A percentile compares a stretch with the other conserved stretches of the same genome.
Conservation (phyloP, 2,797 vertebrate species). For the Morelia viridis region DNA sequence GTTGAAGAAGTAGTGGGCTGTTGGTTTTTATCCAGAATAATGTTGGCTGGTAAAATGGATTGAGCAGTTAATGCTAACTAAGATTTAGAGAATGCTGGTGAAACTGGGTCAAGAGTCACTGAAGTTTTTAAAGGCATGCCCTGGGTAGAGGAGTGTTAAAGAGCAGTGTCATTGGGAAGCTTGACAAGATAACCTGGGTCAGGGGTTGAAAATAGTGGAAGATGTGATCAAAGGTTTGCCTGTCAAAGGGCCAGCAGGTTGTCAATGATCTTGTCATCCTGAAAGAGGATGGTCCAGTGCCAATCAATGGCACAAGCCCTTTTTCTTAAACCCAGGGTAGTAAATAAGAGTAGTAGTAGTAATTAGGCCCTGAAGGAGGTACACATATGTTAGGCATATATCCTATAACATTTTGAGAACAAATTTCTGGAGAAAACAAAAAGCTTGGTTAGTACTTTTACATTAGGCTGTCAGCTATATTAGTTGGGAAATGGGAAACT, state of each 20-base stretch:
- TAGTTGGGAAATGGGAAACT: not conserved
- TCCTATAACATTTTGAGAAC: not conserved
- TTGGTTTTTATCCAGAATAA: too few relatives aligned
- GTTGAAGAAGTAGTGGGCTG: too few relatives aligned
- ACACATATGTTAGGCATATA: not conserved
- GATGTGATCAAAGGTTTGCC: not conserved
- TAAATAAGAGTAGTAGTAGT: not conserved
- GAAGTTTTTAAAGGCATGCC: not conserved
- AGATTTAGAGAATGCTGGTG: not conserved
- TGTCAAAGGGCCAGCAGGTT: not conserved
- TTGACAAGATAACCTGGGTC: not conserved
- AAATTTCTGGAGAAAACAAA: not conserved
- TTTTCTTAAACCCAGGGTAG: not conserved
- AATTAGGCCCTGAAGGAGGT: not conserved
- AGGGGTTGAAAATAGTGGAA: not conserved
- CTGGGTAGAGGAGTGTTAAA: not conserved
- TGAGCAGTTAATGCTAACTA: not conserved
- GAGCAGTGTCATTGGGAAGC: not conserved
- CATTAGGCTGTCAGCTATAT: not conserved
- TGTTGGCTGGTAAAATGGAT: not conserved
- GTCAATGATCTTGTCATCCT: not conserved
- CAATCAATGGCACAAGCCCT: not conserved
- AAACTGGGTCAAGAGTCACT: not conserved
- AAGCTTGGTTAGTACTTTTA: not conserved
- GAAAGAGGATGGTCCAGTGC: not conserved